Evolutionary conservation across 2,113 vertebrate species (phyloP).

Genomic region (Riparia riparia): DNA sequence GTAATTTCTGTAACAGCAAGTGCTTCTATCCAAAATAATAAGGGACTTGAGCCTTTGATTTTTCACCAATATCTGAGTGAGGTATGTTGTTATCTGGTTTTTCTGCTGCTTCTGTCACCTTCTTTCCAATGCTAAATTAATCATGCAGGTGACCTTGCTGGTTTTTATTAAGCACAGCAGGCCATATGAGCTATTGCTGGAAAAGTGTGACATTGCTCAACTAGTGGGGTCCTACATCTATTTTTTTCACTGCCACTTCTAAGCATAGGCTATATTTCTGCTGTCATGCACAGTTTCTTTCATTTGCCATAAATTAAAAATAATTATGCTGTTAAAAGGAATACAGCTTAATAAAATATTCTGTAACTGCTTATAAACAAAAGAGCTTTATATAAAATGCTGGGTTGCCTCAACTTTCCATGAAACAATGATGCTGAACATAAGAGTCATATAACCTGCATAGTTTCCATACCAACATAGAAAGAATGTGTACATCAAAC

Average conservation of each 20-base stretch:
- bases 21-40: not conserved
- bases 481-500: not conserved
- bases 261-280: not conserved
- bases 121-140: conserved; percentile 24
- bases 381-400: not conserved
- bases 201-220: conserved; percentile 15
- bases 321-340: not conserved
- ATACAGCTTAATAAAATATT: not conserved
- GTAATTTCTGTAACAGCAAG: not conserved
- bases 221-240: not conserved
- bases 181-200: not conserved
- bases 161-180: conserved; percentile 14
- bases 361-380: not conserved
- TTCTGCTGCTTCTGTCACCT: conserved; percentile 12
- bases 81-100: not conserved
- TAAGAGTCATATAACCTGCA: not conserved
- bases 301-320: not conserved
- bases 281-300: not conserved
- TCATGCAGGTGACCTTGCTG: conserved; percentile 41
- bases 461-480: not conserved
- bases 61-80: not conserved
- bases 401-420: not conserved
- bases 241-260: not conserved
- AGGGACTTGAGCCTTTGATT: not conserved
- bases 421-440: not conserved